Conservation (phyloP, 2,113 vertebrate species). For the Onychostoma macrolepis region DNA sequence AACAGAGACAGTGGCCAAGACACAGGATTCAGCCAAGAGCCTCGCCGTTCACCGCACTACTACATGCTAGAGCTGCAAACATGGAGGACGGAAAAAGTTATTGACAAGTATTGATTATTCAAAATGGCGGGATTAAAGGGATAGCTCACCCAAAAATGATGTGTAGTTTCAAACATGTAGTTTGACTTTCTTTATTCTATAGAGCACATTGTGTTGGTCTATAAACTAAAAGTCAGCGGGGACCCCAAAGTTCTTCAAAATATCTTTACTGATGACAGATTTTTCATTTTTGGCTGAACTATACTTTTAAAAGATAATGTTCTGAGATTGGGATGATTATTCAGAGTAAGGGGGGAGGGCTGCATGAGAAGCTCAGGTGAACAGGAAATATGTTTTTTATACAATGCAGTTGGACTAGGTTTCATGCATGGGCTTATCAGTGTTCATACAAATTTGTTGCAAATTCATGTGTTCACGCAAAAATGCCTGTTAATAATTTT, state of each 20-base stretch:
- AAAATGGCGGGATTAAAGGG: background rate
- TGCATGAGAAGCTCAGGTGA: background rate
- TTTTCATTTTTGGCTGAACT: background rate
- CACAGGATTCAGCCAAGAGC: slow-evolving; percentile 34
- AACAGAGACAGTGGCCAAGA: slow-evolving; percentile 31
- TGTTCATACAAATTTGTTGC: background rate
- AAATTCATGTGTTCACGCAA: background rate
- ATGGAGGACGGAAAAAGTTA: background rate
- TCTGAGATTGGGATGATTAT: background rate
- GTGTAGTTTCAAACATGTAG: background rate
- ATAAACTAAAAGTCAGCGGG: background rate
- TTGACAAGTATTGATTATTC: slow-evolving; percentile 9
- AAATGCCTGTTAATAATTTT: slow-evolving; percentile 12
- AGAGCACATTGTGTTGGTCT: background rate
- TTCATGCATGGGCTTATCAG: background rate
- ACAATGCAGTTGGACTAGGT: background rate
- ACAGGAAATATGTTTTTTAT: slow-evolving; percentile 1
- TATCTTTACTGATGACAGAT: background rate
- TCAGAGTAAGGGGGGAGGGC: background rate
- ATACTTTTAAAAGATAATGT: background rate
- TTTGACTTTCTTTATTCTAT: background rate
- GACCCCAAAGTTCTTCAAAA: background rate
- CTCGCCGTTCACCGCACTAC: background rate
- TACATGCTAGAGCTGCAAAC: slow-evolving; percentile 1
- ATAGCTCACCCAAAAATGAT: background rate